phyloP scores from a whole-genome alignment of 2,113 vertebrate species.

The Lampris megalopsis region DNA sequence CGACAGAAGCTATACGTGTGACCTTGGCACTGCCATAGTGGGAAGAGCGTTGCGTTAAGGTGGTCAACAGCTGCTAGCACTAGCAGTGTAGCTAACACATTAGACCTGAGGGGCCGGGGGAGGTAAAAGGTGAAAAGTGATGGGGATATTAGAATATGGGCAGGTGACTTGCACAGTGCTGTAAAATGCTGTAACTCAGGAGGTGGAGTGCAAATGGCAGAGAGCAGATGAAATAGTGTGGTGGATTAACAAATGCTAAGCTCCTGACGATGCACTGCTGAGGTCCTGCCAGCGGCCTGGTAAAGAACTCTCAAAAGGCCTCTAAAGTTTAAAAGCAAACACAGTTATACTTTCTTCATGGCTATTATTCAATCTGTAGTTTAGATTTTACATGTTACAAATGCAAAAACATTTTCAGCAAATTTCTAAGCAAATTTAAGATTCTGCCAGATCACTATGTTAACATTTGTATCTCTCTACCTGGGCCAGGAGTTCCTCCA shows the following conservation, averaged over 20 bases:
- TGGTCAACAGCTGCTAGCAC: constrained; percentile 59
- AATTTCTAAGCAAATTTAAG: background rate
- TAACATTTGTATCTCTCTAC: constrained; percentile 49
- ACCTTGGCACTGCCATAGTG: constrained; percentile 38
- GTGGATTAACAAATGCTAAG: constrained; percentile 13
- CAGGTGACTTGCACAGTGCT: background rate
- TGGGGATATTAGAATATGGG: constrained; percentile 6
- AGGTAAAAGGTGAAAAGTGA: constrained; percentile 10
- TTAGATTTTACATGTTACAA: background rate
- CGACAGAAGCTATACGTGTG: constrained; percentile 47
- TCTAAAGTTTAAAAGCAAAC: background rate
- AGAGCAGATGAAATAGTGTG: constrained; percentile 5
- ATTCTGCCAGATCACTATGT: too few species aligned
- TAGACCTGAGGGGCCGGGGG: constrained; percentile 19
- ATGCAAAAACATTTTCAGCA: background rate
- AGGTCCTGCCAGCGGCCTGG: background rate
- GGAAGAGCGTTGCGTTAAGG: constrained; percentile 55
- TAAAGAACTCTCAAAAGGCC: background rate
- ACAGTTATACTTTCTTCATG: background rate
- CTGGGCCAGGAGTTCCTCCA: constrained; percentile 71
- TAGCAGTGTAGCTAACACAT: constrained; percentile 40
- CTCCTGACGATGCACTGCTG: background rate
- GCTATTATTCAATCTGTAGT: too few species aligned
- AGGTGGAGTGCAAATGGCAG: constrained; percentile 2
- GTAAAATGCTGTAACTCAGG: background rate